phyloP scores from a whole-genome alignment of 2,113 vertebrate genomes.

The Sceloporus undulatus region DNA sequence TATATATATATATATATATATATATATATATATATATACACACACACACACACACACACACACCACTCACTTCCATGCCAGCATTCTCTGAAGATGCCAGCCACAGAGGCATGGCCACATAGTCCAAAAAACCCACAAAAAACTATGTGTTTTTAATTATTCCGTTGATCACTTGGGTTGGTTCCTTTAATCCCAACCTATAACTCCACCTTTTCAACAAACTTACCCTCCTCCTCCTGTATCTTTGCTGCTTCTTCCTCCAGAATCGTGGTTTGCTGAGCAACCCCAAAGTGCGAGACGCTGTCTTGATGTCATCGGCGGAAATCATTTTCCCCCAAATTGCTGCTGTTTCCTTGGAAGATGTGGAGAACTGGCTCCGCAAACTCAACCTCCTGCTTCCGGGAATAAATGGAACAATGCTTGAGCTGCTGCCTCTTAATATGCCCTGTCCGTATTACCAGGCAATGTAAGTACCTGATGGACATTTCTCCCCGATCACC shows the following conservation, averaged over 20 bases:
- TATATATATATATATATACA: no score
- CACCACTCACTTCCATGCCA: no score
- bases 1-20: no score
- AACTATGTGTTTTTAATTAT: not conserved
- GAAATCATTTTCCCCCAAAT: conserved; percentile 35
- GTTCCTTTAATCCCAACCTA: conserved; percentile 5
- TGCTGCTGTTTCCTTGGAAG: not conserved
- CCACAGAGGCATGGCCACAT: no score
- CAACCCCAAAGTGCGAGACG: conserved; percentile 41
- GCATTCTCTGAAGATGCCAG: no score
- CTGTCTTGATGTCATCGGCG: conserved; percentile 15
- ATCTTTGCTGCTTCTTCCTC: conserved; percentile 9
- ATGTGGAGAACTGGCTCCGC: not conserved
- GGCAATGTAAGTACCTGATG: conserved; percentile 33
- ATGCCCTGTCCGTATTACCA: not conserved
- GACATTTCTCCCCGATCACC: no score
- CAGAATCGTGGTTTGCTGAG: conserved; percentile 30
- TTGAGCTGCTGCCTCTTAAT: conserved; percentile 39
- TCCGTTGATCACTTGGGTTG: not conserved
- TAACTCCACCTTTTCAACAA: not conserved
- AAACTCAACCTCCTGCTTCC: conserved; percentile 43
- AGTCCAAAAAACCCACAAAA: no score
- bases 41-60: no score
- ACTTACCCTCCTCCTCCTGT: not conserved
- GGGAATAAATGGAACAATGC: not conserved